phyloP scores from a whole-genome alignment of 2,888 invertebrate genomes.

The Chironomus tentans region DNA sequence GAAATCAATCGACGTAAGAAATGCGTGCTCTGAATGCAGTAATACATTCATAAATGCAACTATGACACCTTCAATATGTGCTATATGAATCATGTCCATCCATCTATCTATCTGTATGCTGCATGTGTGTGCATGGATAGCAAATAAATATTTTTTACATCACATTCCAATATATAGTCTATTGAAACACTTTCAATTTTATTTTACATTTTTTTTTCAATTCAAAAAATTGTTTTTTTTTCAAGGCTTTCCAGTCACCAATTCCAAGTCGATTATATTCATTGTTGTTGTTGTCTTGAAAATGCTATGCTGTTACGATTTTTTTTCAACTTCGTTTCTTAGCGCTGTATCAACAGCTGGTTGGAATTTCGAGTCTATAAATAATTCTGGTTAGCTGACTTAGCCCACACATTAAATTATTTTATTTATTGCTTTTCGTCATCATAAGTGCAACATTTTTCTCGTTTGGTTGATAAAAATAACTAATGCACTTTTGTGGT shows the following conservation, averaged over 20 bases:
- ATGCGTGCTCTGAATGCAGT: too few relatives aligned
- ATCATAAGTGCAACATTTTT: too few relatives aligned
- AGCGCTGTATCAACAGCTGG: neutral
- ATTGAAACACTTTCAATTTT: conserved; percentile 22
- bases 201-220: conserved; percentile 11
- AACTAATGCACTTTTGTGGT: too few relatives aligned
- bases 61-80: neutral
- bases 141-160: neutral
- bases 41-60: neutral
- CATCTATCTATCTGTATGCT: too few relatives aligned
- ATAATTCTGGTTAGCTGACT: too few relatives aligned
- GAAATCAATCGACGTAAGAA: too few relatives aligned
- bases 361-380: neutral
- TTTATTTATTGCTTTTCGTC: too few relatives aligned
- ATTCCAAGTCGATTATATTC: neutral
- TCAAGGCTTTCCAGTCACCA: conserved; percentile 25
- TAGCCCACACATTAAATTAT: too few relatives aligned
- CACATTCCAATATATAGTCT: conserved; percentile 15
- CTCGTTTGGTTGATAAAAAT: too few relatives aligned
- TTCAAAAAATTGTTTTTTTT: conserved; percentile 7
- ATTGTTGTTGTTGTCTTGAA: neutral
- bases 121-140: neutral
- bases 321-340: neutral
- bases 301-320: neutral
- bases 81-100: too few relatives aligned